These are phyloP conservation scores for Hypsibius dujardini DNA, from an alignment of 1,140 invertebrate genomes.

Conservation along the genomic window DNA sequence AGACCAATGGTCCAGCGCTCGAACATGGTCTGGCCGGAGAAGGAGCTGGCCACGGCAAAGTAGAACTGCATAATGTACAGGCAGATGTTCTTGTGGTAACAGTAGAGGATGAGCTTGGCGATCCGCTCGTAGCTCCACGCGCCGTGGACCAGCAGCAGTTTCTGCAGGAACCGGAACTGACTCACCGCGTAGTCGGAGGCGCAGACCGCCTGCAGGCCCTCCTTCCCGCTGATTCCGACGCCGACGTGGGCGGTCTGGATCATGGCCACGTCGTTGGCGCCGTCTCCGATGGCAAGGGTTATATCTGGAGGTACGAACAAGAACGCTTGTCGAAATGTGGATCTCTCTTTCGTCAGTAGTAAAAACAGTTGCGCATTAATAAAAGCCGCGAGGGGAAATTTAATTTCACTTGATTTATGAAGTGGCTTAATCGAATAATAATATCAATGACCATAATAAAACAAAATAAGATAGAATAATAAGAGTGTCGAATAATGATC, in stretches of 20 bases:
- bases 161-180: constrained; percentile 66
- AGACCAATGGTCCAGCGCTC: constrained; percentile 94
- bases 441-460: neutral
- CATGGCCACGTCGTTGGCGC: constrained; percentile 94
- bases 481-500: neutral
- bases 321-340: constrained; percentile 18
- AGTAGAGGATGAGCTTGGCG: constrained; percentile 76
- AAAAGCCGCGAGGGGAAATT: neutral
- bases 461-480: neutral
- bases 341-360: constrained; percentile 16
- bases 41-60: constrained; percentile 94
- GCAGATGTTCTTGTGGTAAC: constrained; percentile 74
- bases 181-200: constrained; percentile 85
- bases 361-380: constrained; percentile 12
- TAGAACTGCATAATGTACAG: constrained; percentile 45
- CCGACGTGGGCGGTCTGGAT: constrained; percentile 92
- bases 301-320: constrained; percentile 46
- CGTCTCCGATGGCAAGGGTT: constrained; percentile 80
- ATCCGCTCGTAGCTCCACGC: constrained; percentile 89
- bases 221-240: constrained; percentile 73
- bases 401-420: neutral
- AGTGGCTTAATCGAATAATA: neutral
- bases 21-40: constrained; percentile 94
- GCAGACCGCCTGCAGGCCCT: constrained; percentile 90
- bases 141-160: constrained; percentile 73